Evolutionary conservation across 2,888 invertebrate species (phyloP), one percentile per base, ranked within the genome.

Genomic region (Thymelicus acteon): DNA sequence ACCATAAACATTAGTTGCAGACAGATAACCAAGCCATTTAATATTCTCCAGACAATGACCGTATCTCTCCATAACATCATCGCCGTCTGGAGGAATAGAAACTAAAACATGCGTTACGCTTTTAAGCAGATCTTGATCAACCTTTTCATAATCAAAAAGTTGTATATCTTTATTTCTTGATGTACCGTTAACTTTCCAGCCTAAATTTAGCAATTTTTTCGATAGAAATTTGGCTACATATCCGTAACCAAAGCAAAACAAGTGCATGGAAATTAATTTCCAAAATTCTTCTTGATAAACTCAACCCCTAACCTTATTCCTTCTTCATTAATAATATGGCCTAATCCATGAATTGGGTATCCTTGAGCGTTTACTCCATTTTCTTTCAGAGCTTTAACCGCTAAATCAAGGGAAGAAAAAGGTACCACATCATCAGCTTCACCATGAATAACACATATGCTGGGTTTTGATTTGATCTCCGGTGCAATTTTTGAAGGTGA

Each of bases 1-100:
- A 54, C 54, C 54, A 54, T 54, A 54, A 54, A 54, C 54, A 54
- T 54, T 54, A 54, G 54, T 54, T 54, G 54, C 54, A 54, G 54
- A 54, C 54, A 54, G 54, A 54, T 54, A 54, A 54, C 54, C 54
- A 54, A 54, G 54, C 54, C 54, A 54, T 54, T 54, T 54, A 54
- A 54, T 54, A 54, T 54, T 54, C 54, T 54, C 54, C 54, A 54
- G 54, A 54, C 54, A 54, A 54, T 54, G 54, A 54, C 54, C 54
- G 54, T 54, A 54, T 54, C 54, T 54, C 54, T 54, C 54, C 54
- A 54, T 54, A 54, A 54, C 54, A 54, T 54, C 54, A 54, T 54
- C 54, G 54, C 54, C 54, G 54, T 54, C 54, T 54, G 54, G 54
- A 54, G 54, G 54, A 54, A 54, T 54, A 54, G 54, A 54, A 54